Base-by-base conservation (phyloP, 1,140 invertebrate genomes). In the Lysiphlebus fabarum region DNA sequence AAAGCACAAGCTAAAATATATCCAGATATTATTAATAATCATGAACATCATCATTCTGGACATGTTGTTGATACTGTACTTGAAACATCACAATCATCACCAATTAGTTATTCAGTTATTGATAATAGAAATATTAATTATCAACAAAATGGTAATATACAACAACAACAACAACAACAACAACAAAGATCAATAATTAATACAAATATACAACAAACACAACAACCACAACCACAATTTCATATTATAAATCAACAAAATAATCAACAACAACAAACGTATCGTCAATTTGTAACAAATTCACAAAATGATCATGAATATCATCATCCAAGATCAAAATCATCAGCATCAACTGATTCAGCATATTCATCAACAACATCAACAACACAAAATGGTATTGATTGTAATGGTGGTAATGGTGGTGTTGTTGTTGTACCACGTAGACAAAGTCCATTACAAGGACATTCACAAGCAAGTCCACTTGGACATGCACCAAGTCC, bases 81-180 rank as follows among this genome's bases (percentile, higher is more conserved):
- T 26, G 17, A 26, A 26, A 26, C 17, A 26, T 26, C 17, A 26
- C 87, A 89, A 64, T 87, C 86, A 2, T 88, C 87, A 4, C 87
- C 87, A 10, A 87, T 89, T 51, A 89, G 87, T 74, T 90, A 87
- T 73, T 87, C 87, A 5, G 85, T 87, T 58, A 87, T 89, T 81
- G 88, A 90, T 73, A 80, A 82, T 3, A 82, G 85, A 26, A 81
- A 80, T 10, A 70, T 87, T 41, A 86, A 82, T 67, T 88, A 86
- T 66, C 74, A 78, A 59, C 72, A 73, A 54, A 84, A 73, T 26
- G 17, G 17, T 26, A 26, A 26, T 26, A 26, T 71, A 83, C 79
- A 68, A 77, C 65, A 9, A 70, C 68, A 10, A 64, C 58, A 44
- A 73, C 67, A 54, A 70, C 62, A 50, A 64, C 74, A 17, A 76